A percentile compares a stretch with the other conserved stretches of the same genome.
These are phyloP conservation scores for Melanotaenia boesemani DNA, from an alignment of 2,797 vertebrate species.

Conservation along the genomic window DNA sequence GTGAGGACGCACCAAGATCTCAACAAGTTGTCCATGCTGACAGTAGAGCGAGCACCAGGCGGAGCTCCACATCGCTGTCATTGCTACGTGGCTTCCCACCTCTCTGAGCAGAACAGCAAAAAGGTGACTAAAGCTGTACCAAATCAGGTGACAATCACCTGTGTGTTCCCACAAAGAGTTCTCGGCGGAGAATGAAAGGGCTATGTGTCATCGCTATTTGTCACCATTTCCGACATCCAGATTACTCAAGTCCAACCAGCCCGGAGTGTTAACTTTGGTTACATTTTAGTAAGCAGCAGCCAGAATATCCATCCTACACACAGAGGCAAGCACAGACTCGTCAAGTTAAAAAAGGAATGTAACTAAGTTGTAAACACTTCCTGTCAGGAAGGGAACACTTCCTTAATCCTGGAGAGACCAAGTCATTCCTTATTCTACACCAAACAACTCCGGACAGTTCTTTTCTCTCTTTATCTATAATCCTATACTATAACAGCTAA, in stretches of 20 bases:
- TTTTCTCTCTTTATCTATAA: slow-evolving; percentile 16
- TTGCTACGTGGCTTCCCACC: slow-evolving; percentile 60
- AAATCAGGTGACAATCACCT: slow-evolving; percentile 19
- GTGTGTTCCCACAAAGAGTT: slow-evolving; percentile 34
- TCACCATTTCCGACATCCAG: slow-evolving; percentile 51
- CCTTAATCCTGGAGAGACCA: slow-evolving; percentile 84
- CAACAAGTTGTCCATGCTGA: slow-evolving; percentile 33
- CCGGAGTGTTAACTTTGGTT: slow-evolving; percentile 50
- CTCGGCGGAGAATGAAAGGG: slow-evolving; percentile 15
- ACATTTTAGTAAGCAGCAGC: slow-evolving; percentile 55
- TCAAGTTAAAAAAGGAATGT: slow-evolving; percentile 85
- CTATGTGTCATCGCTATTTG: slow-evolving; percentile 28
- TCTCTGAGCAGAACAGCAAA: slow-evolving; percentile 30
- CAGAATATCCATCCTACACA: slow-evolving; percentile 61
- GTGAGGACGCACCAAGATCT: slow-evolving; percentile 36
- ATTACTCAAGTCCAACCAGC: slow-evolving; percentile 39
- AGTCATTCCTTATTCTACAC: slow-evolving; percentile 73
- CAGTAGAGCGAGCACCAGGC: slow-evolving; percentile 55
- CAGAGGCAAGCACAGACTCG: slow-evolving; percentile 74
- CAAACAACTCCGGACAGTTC: slow-evolving; percentile 65
- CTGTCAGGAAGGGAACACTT: slow-evolving; percentile 87
- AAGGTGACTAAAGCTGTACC: slow-evolving; percentile 21
- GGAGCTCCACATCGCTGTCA: slow-evolving; percentile 52
- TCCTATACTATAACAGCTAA: slow-evolving; percentile 10
- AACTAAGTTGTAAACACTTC: slow-evolving; percentile 88